Conservation (phyloP, 2,113 vertebrate genomes). For the Melospiza melodia region DNA sequence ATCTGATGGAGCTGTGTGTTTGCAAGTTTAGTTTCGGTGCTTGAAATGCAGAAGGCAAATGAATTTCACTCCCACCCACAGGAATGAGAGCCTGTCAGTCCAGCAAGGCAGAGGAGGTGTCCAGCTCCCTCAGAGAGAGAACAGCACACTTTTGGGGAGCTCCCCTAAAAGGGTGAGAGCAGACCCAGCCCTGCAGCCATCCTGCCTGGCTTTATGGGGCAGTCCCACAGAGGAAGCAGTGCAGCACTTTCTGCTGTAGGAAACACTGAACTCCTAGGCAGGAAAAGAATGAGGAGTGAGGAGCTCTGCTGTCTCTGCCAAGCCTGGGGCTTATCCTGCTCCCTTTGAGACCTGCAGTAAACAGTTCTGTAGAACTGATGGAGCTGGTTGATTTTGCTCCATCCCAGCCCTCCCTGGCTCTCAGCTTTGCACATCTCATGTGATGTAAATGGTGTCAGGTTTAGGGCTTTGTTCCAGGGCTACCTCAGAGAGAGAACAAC, state of each 20-base stretch:
- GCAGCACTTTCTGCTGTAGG: background rate
- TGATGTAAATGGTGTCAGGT: background rate
- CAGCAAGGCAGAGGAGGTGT: background rate
- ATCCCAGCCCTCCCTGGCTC: background rate
- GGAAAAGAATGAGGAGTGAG: background rate
- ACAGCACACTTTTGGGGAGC: background rate
- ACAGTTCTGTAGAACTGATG: background rate
- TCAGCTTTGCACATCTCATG: background rate
- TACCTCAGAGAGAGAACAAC: background rate
- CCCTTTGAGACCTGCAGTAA: background rate
- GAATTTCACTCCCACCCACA: background rate
- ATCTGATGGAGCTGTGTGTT: background rate
- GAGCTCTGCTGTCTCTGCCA: background rate
- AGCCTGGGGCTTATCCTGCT: background rate
- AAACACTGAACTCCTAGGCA: background rate
- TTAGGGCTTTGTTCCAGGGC: background rate
- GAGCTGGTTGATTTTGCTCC: background rate
- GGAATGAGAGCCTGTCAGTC: conserved; percentile 20
- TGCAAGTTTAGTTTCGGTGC: conserved; percentile 4
- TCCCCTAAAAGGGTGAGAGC: background rate
- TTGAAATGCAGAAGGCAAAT: conserved; percentile 7
- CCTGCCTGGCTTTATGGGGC: background rate
- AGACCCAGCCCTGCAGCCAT: background rate
- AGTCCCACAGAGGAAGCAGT: background rate
- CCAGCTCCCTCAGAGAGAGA: background rate